Evolutionary conservation across 1,140 invertebrate species (phyloP), one percentile per base, ranked within the genome.

Genomic region (Odontomachus brunneus): DNA sequence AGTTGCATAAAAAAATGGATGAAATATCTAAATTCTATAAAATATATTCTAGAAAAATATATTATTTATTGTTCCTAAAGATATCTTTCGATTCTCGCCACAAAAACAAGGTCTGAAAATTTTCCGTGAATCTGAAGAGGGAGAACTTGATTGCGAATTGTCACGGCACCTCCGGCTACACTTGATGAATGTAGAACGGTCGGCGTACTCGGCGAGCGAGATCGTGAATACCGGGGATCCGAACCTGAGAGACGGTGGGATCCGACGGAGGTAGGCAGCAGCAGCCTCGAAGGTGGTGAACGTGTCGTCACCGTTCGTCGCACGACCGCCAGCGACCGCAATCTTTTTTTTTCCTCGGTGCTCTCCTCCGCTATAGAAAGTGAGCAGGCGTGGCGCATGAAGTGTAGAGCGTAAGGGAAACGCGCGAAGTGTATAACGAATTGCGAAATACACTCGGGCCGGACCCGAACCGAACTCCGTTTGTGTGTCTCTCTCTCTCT

Each of bases 291-390:
- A 69, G 75, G 22, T 57, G 75, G 51, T 14, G 51, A 69, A 57
- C 19, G 51, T 78, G 75, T 67, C 63, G 63, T 78, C 75, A 69
- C 12, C 62, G 49, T n/a, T 24, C n/a, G 26, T 19, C 73, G 51
- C 15, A 33, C 29, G 29, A 33, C 29, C 29, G 29, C 29, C 29
- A 14, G 51, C 63, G 49, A 69, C 65, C 65, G 65, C 75, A 80
- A 80, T 71, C 33, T 19, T 62, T 49, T 19, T 62, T 49, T 44
- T 57, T 49, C 74, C 44, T 60, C 69, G 44, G 15, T 82, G n/a
- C 19, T 82, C 57, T 82, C 57, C 69, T 62, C 22, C 57, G 75
- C 57, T 49, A 60, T 82, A 82, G 78, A 82, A 82, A 82, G 78
- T 67, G 29, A 55, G 67, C 17, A 33, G 38, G 55, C 69, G 78